Evolutionary conservation across 2,797 vertebrate genomes (phyloP), one percentile per base, ranked within the genome.

Genomic region (Lagocephalus sceleratus): DNA sequence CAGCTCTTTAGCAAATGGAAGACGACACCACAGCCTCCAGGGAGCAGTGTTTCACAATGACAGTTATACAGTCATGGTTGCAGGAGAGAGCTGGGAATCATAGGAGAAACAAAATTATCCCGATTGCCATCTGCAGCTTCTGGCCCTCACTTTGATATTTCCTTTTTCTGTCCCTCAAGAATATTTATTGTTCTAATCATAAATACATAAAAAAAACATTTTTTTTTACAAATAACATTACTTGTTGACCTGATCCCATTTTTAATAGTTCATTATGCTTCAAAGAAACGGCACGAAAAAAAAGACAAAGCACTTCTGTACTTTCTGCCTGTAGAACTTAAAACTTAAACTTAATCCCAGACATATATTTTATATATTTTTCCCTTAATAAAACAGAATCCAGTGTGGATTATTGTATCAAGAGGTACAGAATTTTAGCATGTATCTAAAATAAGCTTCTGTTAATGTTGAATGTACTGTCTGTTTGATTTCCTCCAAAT

Each of bases 41-140:
- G 66, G 65, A 52, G 10, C 52, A 40, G 49, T 68, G 29, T 67
- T 66, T 71, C 56, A 76, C 59, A 46, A 57, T 60, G 44, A 51
- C 57, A 39, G 66, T 63, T 57, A 62, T 68, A 20, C 59, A 59
- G 66, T 57, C 49, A 66, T 14, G 20, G 51, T 51, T 47, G 38
- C 61, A 2, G 43, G 5, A 57, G 20, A 56, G 54, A 67, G 55
- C 57, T 35, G 52, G 21, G 35, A 63, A 59, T 68, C 39, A 7
- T 39, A 15, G 58, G 42, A 43, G 22, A 60, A 65, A 66, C 58
- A 22, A 2, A 63, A 61, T 62, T 64, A 25, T 58, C 51, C 49
- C 59, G 50, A 73, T 68, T 55, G 42, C 47, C 52, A 32, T 0
- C 59, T 50, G 50, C 60, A 53, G 47, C 32, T 46, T 32, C 26